Percentiles rank a stretch among this genome's conserved stretches.
Conservation (phyloP, 2,797 vertebrate genomes). For the Poeciliopsis paucimaculata region DNA sequence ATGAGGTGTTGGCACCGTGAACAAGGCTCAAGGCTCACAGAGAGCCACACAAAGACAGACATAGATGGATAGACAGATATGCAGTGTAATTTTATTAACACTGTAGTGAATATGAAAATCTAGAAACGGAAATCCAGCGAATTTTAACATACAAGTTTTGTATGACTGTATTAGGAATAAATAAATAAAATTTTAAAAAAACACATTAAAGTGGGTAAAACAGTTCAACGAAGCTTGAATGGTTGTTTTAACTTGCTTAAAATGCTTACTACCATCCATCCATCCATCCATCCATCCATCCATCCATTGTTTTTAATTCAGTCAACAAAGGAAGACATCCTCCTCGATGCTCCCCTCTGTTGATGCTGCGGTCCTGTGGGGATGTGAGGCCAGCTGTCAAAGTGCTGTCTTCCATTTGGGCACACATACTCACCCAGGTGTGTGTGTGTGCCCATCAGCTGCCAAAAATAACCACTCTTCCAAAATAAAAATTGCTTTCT, state of each 20-base stretch:
- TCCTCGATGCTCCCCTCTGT: slow-evolving; percentile 47
- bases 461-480: slow-evolving; percentile 64
- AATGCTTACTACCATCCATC: not conserved
- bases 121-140: not conserved
- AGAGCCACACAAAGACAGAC: slow-evolving; percentile 56
- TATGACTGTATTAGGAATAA: not conserved
- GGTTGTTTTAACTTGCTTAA: not conserved
- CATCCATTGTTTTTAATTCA: not conserved
- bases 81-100: slow-evolving; percentile 8
- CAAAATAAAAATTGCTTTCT: slow-evolving; percentile 57
- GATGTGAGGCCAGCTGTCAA: slow-evolving; percentile 71
- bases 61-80: slow-evolving; percentile 30
- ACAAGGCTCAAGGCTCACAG: slow-evolving; percentile 64
- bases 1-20: slow-evolving; percentile 82
- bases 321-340: slow-evolving; percentile 25
- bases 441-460: slow-evolving; percentile 71
- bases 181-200: not conserved
- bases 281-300: not conserved
- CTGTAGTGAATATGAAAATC: not conserved
- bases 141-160: not conserved
- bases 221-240: not conserved
- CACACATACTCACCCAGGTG: slow-evolving; percentile 71
- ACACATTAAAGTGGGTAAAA: not conserved
- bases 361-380: slow-evolving; percentile 60
- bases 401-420: slow-evolving; percentile 75